Conservation (phyloP, 1,140 invertebrate genomes). For the Anastrepha ludens region DNA sequence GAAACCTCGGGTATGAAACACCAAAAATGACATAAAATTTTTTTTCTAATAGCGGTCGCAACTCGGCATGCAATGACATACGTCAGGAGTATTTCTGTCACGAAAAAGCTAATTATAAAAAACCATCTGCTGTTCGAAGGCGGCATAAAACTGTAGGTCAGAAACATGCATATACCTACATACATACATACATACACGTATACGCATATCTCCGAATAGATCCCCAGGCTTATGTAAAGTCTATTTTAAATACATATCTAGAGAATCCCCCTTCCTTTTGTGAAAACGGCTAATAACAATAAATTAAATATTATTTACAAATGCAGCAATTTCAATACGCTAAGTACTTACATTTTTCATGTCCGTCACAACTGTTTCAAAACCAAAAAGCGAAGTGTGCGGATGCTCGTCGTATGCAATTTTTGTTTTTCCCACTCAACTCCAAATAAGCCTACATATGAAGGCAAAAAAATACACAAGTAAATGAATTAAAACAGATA, state of each 20-base stretch:
- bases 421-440: background rate
- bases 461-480: background rate
- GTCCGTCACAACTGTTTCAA: background rate
- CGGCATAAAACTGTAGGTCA: too few relatives aligned
- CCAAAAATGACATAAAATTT: too few relatives aligned
- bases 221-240: too few relatives aligned
- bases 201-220: background rate
- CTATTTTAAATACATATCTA: background rate
- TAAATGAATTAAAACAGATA: background rate
- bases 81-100: too few relatives aligned
- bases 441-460: background rate
- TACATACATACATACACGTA: background rate
- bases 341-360: conserved; percentile 39
- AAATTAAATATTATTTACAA: background rate
- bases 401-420: background rate
- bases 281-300: background rate
- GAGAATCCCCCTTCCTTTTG: background rate
- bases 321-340: background rate
- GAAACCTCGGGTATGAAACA: too few relatives aligned
- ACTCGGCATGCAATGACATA: too few relatives aligned
- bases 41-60: too few relatives aligned
- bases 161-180: too few relatives aligned
- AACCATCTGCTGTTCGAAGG: too few relatives aligned
- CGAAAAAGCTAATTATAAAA: too few relatives aligned
- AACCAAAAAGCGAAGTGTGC: background rate